Evolutionary conservation across 2,113 vertebrate species (phyloP).

Genomic region (Microtus oregoni): DNA sequence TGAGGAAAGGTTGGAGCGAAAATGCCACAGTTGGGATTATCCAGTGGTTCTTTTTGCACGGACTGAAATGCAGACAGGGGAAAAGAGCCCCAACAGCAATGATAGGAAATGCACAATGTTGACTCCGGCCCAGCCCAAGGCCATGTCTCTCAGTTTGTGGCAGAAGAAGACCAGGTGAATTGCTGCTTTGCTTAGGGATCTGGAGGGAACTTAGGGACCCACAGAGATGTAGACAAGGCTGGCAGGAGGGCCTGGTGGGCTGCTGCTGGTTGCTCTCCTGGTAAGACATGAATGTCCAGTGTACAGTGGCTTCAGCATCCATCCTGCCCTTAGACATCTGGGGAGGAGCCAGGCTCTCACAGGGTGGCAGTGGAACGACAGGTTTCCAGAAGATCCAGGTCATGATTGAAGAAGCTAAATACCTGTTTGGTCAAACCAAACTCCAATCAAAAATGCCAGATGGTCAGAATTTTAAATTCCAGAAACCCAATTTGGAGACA

Average conservation of each 20-base stretch:
- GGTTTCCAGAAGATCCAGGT: conserved; percentile 76
- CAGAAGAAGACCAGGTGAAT: background rate
- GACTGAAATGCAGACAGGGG: background rate
- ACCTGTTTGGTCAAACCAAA: conserved; percentile 76
- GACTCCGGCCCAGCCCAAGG: background rate
- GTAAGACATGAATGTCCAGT: conserved; percentile 69
- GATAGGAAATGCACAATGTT: background rate
- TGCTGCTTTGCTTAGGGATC: background rate
- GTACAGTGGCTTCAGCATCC: background rate
- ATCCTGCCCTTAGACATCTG: conserved; percentile 18
- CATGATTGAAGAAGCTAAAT: conserved; percentile 71
- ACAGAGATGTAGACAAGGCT: background rate
- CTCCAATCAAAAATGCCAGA: conserved; percentile 63
- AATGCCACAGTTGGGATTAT: background rate
- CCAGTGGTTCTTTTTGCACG: no score
- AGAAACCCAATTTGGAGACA: background rate
- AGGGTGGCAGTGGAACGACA: conserved; percentile 73
- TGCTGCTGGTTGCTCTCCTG: conserved; percentile 54
- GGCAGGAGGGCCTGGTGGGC: background rate
- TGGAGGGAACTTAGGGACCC: background rate
- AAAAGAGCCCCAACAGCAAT: rapidly evolving
- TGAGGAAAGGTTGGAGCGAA: background rate
- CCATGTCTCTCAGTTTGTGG: background rate
- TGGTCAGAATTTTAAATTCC: conserved; percentile 49
- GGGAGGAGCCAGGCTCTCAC: conserved; percentile 50